Evolutionary conservation across 2,113 vertebrate species (phyloP).

Genomic region (Oriolus oriolus): DNA sequence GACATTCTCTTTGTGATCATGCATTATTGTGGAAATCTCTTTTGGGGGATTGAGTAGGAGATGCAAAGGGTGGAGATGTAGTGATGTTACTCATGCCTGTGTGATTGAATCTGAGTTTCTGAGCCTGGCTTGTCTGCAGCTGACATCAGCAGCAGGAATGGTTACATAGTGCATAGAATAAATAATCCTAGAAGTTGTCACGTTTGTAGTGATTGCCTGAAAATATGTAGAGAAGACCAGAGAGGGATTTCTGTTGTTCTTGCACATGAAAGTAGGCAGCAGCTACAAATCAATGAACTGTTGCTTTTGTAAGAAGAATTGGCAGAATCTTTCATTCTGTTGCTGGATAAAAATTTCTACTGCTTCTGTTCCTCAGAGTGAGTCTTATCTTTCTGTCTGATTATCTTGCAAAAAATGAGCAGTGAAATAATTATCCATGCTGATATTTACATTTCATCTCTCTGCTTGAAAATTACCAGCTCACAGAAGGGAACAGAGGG

Average conservation of each 20-base stretch:
- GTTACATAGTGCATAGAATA: background rate
- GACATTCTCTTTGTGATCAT: constrained; percentile 33
- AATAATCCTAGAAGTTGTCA: background rate
- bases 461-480: constrained; percentile 14
- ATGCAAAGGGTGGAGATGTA: background rate
- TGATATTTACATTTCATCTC: constrained; percentile 41
- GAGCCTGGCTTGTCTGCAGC: background rate
- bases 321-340: background rate
- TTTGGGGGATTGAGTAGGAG: background rate
- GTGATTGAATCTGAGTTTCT: background rate
- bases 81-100: background rate
- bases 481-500: background rate
- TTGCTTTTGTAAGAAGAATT: constrained; percentile 4
- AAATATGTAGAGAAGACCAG: constrained; percentile 20
- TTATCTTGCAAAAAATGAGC: constrained; percentile 39
- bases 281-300: background rate
- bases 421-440: constrained; percentile 42
- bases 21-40: background rate
- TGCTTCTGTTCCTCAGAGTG: background rate
- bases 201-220: background rate
- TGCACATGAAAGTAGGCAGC: constrained; percentile 7
- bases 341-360: background rate
- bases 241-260: constrained; percentile 28
- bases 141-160: background rate
- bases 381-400: constrained; percentile 10